These are phyloP conservation scores for Orientallactaga bullata DNA, from an alignment of 2,113 vertebrate genomes.

Conservation along the genomic window DNA sequence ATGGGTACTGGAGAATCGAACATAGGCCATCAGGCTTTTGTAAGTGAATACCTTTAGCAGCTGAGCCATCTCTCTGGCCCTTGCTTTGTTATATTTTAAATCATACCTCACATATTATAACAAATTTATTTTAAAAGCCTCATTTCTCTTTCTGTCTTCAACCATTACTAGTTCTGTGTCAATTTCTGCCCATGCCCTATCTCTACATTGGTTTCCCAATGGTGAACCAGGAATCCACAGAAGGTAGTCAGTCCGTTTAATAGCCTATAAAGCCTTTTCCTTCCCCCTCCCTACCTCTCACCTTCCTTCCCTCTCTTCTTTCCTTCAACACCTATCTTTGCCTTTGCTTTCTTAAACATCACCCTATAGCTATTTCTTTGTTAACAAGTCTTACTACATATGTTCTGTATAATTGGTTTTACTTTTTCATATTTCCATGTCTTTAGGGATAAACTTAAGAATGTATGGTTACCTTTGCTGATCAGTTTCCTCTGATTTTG, in stretches of 20 bases:
- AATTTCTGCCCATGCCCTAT: constrained; percentile 6
- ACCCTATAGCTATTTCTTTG: not conserved
- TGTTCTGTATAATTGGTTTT: constrained; percentile 5
- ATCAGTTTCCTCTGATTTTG: not conserved
- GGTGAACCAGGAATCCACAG: not conserved
- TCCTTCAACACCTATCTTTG: not conserved
- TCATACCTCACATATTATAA: not conserved
- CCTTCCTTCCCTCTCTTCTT: not conserved
- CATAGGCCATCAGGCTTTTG: too few relatives aligned
- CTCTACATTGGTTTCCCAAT: not conserved
- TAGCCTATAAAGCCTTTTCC: not conserved
- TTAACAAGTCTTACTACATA: not conserved
- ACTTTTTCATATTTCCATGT: constrained; percentile 25
- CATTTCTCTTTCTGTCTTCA: constrained; percentile 37
- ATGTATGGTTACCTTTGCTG: not conserved
- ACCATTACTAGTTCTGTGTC: not conserved
- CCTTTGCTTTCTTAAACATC: constrained; percentile 1
- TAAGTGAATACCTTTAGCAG: too few relatives aligned
- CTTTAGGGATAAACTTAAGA: constrained; percentile 45
- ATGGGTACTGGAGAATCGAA: too few relatives aligned
- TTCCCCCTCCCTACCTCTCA: not conserved
- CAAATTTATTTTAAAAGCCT: constrained; percentile 38
- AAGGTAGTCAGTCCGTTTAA: not conserved
- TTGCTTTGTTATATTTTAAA: constrained; percentile 35
- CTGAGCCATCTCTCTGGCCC: not conserved